These are phyloP conservation scores for Pocillopora grandis DNA, from an alignment of 92 coral and sea anemone species.

Conservation along the genomic window DNA sequence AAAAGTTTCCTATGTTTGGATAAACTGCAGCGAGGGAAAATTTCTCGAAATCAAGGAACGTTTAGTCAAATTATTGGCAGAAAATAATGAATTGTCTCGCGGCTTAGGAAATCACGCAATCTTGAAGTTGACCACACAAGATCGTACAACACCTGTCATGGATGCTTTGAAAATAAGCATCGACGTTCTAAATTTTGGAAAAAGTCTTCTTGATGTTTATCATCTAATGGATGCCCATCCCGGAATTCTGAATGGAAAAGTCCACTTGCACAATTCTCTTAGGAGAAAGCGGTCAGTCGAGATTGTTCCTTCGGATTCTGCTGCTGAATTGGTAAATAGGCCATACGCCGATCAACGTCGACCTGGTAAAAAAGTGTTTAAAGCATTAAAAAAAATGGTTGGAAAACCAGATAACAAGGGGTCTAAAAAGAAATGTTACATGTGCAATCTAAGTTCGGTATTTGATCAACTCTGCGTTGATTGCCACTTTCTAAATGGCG, in stretches of 20 bases:
- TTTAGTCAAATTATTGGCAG: constrained; percentile 15
- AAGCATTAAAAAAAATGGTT: constrained; percentile 13
- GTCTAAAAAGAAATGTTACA: constrained; percentile 16
- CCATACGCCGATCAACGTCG: constrained; percentile 41
- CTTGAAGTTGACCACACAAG: constrained; percentile 34
- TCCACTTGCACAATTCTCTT: neutral
- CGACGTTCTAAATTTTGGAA: constrained; percentile 28
- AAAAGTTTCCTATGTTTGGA: constrained; percentile 30
- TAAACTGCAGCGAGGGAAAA: constrained; percentile 16
- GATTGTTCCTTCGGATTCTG: neutral
- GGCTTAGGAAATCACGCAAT: neutral
- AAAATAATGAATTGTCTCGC: neutral
- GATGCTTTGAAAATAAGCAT: constrained; percentile 34
- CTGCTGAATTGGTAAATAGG: neutral
- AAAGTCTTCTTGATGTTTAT: constrained; percentile 21
- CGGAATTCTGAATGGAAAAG: constrained; percentile 19
- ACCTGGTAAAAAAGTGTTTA: constrained; percentile 35
- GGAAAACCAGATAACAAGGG: neutral
- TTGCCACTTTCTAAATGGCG: constrained; percentile 15
- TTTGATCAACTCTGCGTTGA: constrained; percentile 11
- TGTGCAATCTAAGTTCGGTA: constrained; percentile 10
- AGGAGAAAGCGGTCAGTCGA: constrained; percentile 14
- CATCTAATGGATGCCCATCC: constrained; percentile 45
- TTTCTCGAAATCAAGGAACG: constrained; percentile 46
- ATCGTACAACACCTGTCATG: neutral